Percentiles rank a stretch among this genome's conserved stretches.
phyloP scores from a whole-genome alignment of 2,797 vertebrate species.

The Notolabrus celidotus region DNA sequence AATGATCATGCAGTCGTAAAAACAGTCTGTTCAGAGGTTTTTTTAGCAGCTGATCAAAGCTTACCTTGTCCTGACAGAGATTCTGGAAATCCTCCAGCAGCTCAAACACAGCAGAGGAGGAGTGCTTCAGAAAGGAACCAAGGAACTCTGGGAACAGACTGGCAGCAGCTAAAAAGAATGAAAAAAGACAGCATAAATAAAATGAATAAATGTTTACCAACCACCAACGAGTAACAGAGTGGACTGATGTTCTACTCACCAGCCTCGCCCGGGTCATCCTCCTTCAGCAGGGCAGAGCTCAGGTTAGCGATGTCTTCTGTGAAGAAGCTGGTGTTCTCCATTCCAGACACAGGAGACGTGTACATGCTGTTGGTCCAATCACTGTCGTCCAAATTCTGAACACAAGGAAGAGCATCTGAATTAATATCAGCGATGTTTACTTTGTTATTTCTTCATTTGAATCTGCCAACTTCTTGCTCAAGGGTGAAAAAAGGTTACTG shows the following conservation, averaged over 20 bases:
- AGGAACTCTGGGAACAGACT: conserved; percentile 96
- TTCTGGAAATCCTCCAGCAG: conserved; percentile 93
- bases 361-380: conserved; percentile 88
- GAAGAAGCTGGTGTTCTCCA: conserved; percentile 84
- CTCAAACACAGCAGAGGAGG: conserved; percentile 93
- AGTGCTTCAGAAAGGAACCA: conserved; percentile 89
- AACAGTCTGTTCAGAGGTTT: neutral
- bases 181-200: neutral
- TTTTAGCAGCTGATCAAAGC: neutral
- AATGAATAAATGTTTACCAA: no score
- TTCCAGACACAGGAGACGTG: conserved; percentile 81
- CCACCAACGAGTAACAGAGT: neutral
- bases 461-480: no score
- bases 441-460: no score
- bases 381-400: conserved; percentile 90
- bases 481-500: no score
- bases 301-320: conserved; percentile 89
- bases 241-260: conserved; percentile 76
- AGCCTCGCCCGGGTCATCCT: conserved; percentile 96
- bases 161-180: conserved; percentile 85
- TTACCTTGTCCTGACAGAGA: conserved; percentile 88
- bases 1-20: no score
- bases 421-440: no score
- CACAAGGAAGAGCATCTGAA: neutral
- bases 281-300: conserved; percentile 91